Conservation (phyloP, 1,140 invertebrate species). For the Papilio aristodemus region DNA sequence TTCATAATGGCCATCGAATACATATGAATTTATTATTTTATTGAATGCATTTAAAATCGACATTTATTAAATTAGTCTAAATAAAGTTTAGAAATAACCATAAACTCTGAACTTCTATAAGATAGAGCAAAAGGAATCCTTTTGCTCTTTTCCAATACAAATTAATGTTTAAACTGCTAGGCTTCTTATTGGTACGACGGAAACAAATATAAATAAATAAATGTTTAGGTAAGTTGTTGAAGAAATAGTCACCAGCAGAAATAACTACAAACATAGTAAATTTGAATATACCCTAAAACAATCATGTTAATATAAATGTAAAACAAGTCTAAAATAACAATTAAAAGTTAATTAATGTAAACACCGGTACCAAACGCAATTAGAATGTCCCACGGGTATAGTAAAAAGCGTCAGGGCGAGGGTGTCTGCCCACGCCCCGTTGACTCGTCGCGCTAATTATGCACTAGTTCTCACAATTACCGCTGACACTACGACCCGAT, state of each 20-base stretch:
- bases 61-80: too few relatives aligned
- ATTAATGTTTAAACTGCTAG: too few relatives aligned
- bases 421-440: conserved; percentile 64
- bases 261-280: neutral
- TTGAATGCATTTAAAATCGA: too few relatives aligned
- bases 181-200: too few relatives aligned
- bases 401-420: conserved; percentile 50
- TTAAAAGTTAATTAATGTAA: conserved; percentile 43
- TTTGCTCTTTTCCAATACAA: too few relatives aligned
- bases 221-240: too few relatives aligned
- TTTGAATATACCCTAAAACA: neutral
- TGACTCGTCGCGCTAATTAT: conserved; percentile 73
- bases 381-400: conserved; percentile 71
- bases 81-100: too few relatives aligned
- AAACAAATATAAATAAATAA: too few relatives aligned
- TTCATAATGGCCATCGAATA: neutral
- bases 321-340: conserved; percentile 33
- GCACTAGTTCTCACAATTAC: conserved; percentile 78
- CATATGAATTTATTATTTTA: too few relatives aligned
- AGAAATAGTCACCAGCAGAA: too few relatives aligned
- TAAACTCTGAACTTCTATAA: too few relatives aligned
- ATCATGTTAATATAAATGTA: neutral
- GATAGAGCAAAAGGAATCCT: too few relatives aligned
- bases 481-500: conserved; percentile 41
- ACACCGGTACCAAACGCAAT: conserved; percentile 49